phyloP scores from a whole-genome alignment of 2,797 vertebrate species.

The Cercopithecus neglectus region DNA sequence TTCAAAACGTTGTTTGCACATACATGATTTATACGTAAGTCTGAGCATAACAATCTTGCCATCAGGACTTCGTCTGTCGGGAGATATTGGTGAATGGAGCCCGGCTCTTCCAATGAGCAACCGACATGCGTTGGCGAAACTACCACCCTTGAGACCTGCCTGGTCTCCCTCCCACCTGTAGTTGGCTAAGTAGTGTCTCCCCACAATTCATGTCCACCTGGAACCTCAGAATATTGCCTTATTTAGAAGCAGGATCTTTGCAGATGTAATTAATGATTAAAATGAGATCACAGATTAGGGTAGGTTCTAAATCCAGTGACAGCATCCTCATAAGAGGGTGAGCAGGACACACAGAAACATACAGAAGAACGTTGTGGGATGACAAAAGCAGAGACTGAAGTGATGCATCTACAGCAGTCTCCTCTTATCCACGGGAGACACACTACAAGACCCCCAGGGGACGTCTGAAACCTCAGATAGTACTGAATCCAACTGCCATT shows the following conservation, averaged over 20 bases:
- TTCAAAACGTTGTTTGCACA: background rate
- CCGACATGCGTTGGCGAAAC: accelerated
- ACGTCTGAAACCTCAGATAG: background rate
- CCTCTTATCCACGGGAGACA: background rate
- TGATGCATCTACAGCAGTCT: accelerated
- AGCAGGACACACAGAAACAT: too few species aligned
- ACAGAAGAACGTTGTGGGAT: accelerated
- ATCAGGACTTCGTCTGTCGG: accelerated
- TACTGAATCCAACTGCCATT: background rate
- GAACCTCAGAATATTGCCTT: background rate
- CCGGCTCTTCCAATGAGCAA: background rate
- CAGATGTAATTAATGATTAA: background rate
- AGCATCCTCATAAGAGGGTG: background rate
- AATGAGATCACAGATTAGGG: background rate
- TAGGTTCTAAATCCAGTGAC: background rate
- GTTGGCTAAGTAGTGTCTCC: background rate
- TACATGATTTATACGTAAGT: accelerated
- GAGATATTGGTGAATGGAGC: accelerated
- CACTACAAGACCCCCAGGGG: background rate
- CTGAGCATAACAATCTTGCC: accelerated
- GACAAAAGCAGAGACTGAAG: background rate
- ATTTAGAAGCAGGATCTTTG: background rate
- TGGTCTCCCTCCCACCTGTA: background rate
- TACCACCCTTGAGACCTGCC: accelerated
- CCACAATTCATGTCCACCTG: background rate